phyloP scores from a whole-genome alignment of 2,113 vertebrate genomes.

The Hydrolagus affinis region DNA sequence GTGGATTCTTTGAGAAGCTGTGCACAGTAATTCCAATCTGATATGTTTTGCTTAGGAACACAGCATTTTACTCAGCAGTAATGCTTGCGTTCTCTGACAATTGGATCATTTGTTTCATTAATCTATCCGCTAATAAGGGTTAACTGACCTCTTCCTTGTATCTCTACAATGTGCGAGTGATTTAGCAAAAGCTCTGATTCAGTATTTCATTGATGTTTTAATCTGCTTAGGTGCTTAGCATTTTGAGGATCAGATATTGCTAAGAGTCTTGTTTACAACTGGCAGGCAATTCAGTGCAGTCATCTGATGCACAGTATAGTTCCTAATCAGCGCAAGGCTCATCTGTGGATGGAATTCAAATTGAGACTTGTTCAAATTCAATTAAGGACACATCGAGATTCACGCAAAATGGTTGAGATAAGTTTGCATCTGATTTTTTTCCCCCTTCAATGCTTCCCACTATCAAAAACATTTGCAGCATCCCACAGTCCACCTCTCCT shows the following conservation, averaged over 20 bases:
- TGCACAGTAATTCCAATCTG: not conserved
- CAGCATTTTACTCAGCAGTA: not conserved
- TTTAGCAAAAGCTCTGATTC: conserved; percentile 21
- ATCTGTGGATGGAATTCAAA: conserved; percentile 5
- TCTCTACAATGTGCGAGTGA: not conserved
- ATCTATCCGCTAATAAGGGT: not conserved
- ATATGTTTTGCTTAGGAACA: not conserved
- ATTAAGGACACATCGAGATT: not conserved
- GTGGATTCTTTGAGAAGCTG: not conserved
- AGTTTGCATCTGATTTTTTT: not conserved
- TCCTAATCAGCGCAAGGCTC: not conserved
- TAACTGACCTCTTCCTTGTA: conserved; percentile 10
- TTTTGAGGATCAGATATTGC: not conserved
- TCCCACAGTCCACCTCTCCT: not conserved
- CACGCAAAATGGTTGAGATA: not conserved
- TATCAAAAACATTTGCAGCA: not conserved
- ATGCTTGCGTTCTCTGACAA: not conserved
- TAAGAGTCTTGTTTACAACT: not conserved
- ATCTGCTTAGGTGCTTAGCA: conserved; percentile 25
- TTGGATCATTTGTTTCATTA: not conserved
- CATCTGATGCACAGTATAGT: not conserved
- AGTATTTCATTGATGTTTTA: conserved; percentile 23
- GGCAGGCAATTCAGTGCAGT: not conserved
- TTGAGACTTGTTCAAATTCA: not conserved
- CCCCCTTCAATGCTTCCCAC: not conserved